Evolutionary conservation across 2,113 vertebrate genomes (phyloP).

Genomic region (Phrynosoma blainvillii): DNA sequence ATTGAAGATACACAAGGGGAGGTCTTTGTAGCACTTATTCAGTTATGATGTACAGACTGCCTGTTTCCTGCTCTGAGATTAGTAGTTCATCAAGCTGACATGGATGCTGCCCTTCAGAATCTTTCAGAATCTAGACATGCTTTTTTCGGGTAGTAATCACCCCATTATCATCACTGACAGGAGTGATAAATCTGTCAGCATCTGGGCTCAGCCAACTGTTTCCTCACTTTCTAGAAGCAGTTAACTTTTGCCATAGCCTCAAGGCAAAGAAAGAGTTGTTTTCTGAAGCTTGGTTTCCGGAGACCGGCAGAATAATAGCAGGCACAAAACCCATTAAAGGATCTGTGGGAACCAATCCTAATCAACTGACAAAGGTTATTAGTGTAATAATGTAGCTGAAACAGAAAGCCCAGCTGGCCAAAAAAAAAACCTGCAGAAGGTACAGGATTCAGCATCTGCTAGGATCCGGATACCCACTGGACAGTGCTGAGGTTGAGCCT

Average conservation of each 20-base stretch:
- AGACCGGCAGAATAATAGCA: neutral
- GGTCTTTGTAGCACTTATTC: neutral
- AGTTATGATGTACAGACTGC: rapidly evolving
- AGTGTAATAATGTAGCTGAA: neutral
- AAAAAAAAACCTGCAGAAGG: neutral
- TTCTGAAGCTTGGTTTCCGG: constrained; percentile 13
- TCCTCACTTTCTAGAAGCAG: neutral
- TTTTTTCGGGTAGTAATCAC: neutral
- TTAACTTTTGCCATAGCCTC: neutral
- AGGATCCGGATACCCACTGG: neutral
- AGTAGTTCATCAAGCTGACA: neutral
- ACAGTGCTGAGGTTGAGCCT: neutral
- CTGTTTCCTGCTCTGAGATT: neutral
- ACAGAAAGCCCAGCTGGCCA: neutral
- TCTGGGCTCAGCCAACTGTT: neutral
- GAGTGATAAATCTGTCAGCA: neutral
- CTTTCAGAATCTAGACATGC: neutral
- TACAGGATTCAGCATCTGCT: neutral
- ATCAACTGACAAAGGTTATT: neutral
- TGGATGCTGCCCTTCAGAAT: neutral
- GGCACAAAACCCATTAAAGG: rapidly evolving
- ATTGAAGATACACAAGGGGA: neutral
- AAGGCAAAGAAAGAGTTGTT: constrained; percentile 24
- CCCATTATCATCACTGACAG: neutral
- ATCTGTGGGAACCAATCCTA: neutral